Base-by-base conservation (phyloP, 2,888 invertebrate genomes). In the Epinotia brunnichana region DNA sequence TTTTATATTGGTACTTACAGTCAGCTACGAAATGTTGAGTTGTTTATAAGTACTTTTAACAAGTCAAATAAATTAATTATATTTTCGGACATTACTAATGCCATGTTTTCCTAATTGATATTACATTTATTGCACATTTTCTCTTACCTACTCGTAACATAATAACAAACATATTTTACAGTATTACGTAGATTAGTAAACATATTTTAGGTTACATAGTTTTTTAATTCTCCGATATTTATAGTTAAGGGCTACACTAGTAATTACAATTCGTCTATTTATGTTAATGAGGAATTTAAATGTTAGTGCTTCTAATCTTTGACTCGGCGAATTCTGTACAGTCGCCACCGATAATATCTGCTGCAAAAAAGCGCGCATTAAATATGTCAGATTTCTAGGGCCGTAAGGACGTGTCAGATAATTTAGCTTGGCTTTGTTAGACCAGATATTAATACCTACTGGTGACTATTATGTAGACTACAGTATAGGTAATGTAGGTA, bases 241-340 rank as follows among this genome's bases (percentile, higher is more conserved):
- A 69, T 69, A 64, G 51, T 56, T 72, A 57, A 51, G 3, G 35
- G 51, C 67, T 72, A 72, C 56, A 56, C 61, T 57, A 63, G n/a
- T 73, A 73, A 73, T 73, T 73, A 73, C 73, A 69, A 68, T 73
- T 73, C 69, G 57, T 63, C 73, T 72, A 72, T 51, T 73, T 63
- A 63, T 57, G 57, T 69, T 73, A 72, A 72, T 72, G 67, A 72
- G 72, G 72, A 72, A 67, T 67, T 56, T 48, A 48, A 39, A 41
- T 15, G 60, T 67, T 66, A n/a, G 11, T 13, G 51, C 35, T 0
- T 61, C 61, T 72, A 68, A 68, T 57, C 61, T 44, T 67, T 61
- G 67, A 59, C 41, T 57, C 24, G 1, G 53, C 19, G 21, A 5
- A 56, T 13, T 24, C 5, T n/a, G 29, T 15, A 7, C 29, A 24